Evolutionary conservation across 2,888 invertebrate genomes (phyloP).

Genomic region (Zootermopsis nevadensis): DNA sequence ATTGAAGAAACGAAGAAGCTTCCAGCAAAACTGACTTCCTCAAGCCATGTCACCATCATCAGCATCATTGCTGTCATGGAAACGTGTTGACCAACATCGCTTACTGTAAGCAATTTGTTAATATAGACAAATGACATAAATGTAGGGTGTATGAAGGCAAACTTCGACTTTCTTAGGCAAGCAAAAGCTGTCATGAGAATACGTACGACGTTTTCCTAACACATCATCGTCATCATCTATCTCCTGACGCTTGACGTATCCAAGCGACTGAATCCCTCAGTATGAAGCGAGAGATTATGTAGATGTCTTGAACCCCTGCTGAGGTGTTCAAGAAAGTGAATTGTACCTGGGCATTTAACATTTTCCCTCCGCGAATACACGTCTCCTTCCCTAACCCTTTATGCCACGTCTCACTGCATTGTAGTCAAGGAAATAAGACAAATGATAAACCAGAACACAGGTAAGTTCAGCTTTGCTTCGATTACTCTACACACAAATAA

Average conservation of each 20-base stretch:
- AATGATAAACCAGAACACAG: slow-evolving; percentile 30
- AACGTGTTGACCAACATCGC: no score
- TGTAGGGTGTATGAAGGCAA: no score
- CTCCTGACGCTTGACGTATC: not conserved
- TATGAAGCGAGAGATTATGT: not conserved
- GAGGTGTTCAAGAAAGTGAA: slow-evolving; percentile 14
- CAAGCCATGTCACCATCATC: no score
- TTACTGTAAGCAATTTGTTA: no score
- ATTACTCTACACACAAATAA: slow-evolving; percentile 26
- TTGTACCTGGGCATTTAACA: not conserved
- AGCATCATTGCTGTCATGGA: no score
- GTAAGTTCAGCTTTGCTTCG: slow-evolving; percentile 11
- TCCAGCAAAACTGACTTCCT: no score
- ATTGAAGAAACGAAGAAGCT: no score
- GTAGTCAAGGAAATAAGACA: slow-evolving; percentile 33
- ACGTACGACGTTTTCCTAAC: not conserved
- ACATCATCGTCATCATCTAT: not conserved
- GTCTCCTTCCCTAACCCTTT: slow-evolving; percentile 8
- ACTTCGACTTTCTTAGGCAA: not conserved
- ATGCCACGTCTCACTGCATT: not conserved
- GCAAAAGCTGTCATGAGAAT: not conserved
- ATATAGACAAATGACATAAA: no score
- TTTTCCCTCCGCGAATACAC: not conserved
- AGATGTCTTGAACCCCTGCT: not conserved
- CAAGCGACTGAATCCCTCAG: not conserved